Evolutionary conservation across 2,797 vertebrate species (phyloP).

Genomic region (Pseudochromis fuscus): DNA sequence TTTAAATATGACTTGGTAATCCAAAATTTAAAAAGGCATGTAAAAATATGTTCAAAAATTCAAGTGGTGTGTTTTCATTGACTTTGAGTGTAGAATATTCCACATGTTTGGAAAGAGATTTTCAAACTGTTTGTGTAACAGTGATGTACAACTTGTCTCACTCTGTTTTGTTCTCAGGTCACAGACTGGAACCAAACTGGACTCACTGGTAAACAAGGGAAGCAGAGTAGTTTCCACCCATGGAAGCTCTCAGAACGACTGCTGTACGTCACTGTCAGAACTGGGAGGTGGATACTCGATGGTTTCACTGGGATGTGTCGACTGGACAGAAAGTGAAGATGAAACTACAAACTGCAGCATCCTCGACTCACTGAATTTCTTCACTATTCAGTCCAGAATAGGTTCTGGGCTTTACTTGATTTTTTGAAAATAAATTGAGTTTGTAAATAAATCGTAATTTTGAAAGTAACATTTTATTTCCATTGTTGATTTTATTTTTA

Average conservation of each 20-base stretch:
- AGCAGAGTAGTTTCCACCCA: not conserved
- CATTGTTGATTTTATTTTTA: too few species aligned
- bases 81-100: too few species aligned
- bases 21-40: too few species aligned
- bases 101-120: too few species aligned
- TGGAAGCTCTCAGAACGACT: not conserved
- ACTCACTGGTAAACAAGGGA: not conserved
- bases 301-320: not conserved
- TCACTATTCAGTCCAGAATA: not conserved
- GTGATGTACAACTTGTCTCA: not conserved
- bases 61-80: too few species aligned
- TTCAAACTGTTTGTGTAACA: not conserved
- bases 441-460: too few species aligned
- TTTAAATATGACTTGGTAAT: too few species aligned
- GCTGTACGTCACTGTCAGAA: not conserved
- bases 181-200: slow-evolving; percentile 3
- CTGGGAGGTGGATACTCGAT: not conserved
- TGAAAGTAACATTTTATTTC: too few species aligned
- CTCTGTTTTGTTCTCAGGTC: slow-evolving; percentile 34
- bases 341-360: not conserved
- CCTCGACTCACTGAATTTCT: not conserved
- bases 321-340: not conserved
- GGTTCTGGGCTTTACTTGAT: not conserved
- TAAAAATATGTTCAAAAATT: too few species aligned
- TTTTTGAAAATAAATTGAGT: too few species aligned